Evolutionary conservation across 2,888 invertebrate genomes (phyloP), one percentile per base, ranked within the genome.

Genomic region (Drosophila bunnanda): DNA sequence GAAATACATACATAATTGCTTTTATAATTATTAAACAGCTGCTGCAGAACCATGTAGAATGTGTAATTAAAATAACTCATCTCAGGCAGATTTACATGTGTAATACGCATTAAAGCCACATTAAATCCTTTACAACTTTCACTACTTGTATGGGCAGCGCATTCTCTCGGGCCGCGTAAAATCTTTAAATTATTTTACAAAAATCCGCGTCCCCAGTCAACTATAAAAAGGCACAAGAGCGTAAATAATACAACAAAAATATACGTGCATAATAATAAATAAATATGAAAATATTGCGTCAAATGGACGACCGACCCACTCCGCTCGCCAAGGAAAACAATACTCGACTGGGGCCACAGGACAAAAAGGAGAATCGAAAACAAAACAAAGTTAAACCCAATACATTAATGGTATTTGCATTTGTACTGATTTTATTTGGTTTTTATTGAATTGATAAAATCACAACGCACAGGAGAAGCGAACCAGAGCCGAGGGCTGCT

Each of bases 361-460:
- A 56, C 62, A 58, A 60, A 58, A 59, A 66, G 65, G 22, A 25
- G 43, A 71, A 62, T 56, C 58, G 72, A 83, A 77, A 87, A 78
- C 77, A 85, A 88, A 85, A 82, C 80, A 79, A 85, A 87, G 88
- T 80, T 80, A 87, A 86, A 82, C 79, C 82, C 80, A 82, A 88
- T 88, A 83, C 88, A 90, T 90, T 91, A 89, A 90, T 85, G 90
- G 83, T 90, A 91, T 91, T 90, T 90, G 89, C 87, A 88, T 90
- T 87, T 89, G 84, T 90, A 82, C 88, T 84, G 91, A 90, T 90
- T 90, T 90, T 91, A 91, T 90, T 91, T 87, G 79, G 85, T 89
- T 91, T 91, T 91, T 90, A 90, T 90, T 90, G 90, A 90, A 90
- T 91, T 90, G 90, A 90, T 90, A 90, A 91, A 90, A 90, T 91